phyloP scores from a whole-genome alignment of 2,113 vertebrate genomes.

The Caretta caretta region DNA sequence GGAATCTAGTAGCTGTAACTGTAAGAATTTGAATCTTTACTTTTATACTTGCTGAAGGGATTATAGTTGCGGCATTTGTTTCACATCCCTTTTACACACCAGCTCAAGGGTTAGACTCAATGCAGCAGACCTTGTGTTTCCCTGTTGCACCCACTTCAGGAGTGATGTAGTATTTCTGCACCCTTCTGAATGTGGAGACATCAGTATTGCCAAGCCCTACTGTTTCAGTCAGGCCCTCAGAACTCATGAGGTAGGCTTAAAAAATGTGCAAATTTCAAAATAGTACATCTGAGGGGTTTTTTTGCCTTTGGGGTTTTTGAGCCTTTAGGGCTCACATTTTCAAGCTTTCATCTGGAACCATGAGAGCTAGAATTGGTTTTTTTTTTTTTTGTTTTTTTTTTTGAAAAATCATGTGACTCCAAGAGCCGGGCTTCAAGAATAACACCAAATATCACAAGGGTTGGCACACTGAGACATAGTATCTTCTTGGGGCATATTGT shows the following conservation, averaged over 20 bases:
- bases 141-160: not conserved
- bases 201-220: not conserved
- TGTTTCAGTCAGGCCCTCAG: not conserved
- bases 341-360: not conserved
- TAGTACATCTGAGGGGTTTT: too few relatives aligned
- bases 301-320: too few relatives aligned
- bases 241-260: not conserved
- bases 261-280: too few relatives aligned
- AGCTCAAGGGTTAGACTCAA: not conserved
- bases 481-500: not conserved
- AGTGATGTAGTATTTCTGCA: not conserved
- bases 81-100: not conserved
- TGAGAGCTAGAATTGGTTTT: not conserved
- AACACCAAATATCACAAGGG: not conserved
- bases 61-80: not conserved
- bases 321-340: too few relatives aligned
- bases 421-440: not conserved
- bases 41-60: not conserved
- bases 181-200: not conserved
- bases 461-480: not conserved
- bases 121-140: not conserved
- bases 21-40: not conserved
- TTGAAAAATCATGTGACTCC: not conserved
- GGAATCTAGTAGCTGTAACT: not conserved
- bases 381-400: not conserved